Evolutionary conservation across 1,140 invertebrate genomes (phyloP).

Genomic region (Belonocnema kinseyi): DNA sequence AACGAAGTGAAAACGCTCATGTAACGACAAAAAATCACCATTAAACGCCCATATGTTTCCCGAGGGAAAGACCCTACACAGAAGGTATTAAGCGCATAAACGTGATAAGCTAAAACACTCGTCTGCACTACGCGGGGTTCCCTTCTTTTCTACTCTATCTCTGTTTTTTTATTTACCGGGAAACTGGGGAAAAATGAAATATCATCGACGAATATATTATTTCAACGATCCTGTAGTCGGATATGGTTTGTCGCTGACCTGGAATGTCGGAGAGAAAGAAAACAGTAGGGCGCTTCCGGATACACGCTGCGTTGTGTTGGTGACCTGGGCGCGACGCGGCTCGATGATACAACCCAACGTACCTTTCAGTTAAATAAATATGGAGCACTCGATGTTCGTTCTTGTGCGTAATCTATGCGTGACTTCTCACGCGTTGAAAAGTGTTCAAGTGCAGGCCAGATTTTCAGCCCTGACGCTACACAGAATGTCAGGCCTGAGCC

Average conservation of each 20-base stretch:
- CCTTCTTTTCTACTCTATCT: slow-evolving; percentile 39
- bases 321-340: slow-evolving; percentile 39
- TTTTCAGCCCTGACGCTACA: no score
- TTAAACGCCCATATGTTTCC: slow-evolving; percentile 70
- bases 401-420: slow-evolving; percentile 48
- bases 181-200: slow-evolving; percentile 47
- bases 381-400: slow-evolving; percentile 45
- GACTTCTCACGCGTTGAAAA: slow-evolving; percentile 29
- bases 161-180: slow-evolving; percentile 40
- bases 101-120: slow-evolving; percentile 74
- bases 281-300: slow-evolving; percentile 54
- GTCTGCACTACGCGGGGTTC: slow-evolving; percentile 51
- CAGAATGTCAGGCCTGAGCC: no score
- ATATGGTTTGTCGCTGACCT: slow-evolving; percentile 16
- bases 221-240: slow-evolving; percentile 26
- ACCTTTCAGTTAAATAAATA: slow-evolving; percentile 69
- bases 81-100: slow-evolving; percentile 68
- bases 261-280: slow-evolving; percentile 44
- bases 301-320: slow-evolving; percentile 34
- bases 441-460: no score
- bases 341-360: slow-evolving; percentile 39
- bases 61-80: slow-evolving; percentile 61
- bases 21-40: slow-evolving; percentile 70
- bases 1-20: slow-evolving; percentile 62
- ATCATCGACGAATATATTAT: slow-evolving; percentile 44